Conservation (phyloP, 2,888 invertebrate species). For the Drosophila macrospina region DNA sequence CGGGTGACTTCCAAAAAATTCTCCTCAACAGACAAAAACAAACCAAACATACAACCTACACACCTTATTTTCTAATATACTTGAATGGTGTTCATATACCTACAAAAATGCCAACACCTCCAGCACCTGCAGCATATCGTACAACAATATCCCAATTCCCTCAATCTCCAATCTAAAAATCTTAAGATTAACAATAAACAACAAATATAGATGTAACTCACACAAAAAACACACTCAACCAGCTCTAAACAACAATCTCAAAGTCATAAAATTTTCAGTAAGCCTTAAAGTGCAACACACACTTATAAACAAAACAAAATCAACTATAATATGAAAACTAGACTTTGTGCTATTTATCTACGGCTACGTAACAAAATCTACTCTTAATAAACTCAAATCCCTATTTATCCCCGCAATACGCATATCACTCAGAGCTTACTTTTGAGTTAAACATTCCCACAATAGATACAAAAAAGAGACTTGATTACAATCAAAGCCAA, state of each 20-base stretch:
- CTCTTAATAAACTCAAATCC: too few species aligned
- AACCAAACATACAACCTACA: too few species aligned
- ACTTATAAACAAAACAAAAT: not conserved
- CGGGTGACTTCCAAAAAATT: too few species aligned
- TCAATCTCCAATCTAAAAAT: not conserved
- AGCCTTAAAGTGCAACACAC: slow-evolving; percentile 2
- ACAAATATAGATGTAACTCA: slow-evolving; percentile 2
- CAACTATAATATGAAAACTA: not conserved
- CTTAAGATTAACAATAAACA: not conserved
- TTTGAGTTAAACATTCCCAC: too few species aligned
- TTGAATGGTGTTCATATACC: too few species aligned
- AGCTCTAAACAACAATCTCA: too few species aligned
- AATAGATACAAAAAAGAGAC: too few species aligned
- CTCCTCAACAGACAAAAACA: too few species aligned
- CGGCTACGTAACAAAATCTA: not conserved
- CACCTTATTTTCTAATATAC: too few species aligned
- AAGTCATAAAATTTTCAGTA: not conserved
- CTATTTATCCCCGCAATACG: too few species aligned
- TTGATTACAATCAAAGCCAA: too few species aligned
- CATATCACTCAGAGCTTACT: too few species aligned
- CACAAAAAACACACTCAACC: not conserved
- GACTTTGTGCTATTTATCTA: not conserved
- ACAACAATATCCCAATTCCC: not conserved
- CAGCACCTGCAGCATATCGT: not conserved
- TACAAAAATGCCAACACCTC: not conserved